Evolutionary conservation across 2,797 vertebrate genomes (phyloP), one percentile per base, ranked within the genome.

Genomic region (Anas georgica): DNA sequence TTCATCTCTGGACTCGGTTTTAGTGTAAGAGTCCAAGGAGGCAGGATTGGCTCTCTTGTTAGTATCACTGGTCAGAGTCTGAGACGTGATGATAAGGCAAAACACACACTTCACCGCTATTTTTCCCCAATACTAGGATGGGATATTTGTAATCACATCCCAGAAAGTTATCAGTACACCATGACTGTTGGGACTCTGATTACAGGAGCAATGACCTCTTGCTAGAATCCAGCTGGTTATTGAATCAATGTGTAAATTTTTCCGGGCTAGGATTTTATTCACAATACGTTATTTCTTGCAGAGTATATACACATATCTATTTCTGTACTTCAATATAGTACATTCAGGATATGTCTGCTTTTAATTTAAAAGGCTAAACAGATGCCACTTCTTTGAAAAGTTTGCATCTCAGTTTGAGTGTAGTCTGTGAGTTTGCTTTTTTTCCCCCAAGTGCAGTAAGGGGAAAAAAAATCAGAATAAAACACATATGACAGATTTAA

Each of bases 1-100:
- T 62, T 94, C 62, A 48, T 89, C 56, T 88, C 91, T 79, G 87
- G 73, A 48, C 60, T 91, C 50, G 37, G 60, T 94, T 92, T 82
- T 35, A 50, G 66, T 23, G 2, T 66, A 84, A 35, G 62, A 41
- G 33, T 77, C 69, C 66, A 45, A 75, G 54, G 86, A 89, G 74
- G 59, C 35, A 88, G 76, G 68, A 92, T 35, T 54, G 15, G 12
- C 46, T 91, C 59, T 56, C 26, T 91, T 12, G 1, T 43, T 59
- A 75, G 76, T 59, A 62, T 54, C n/a, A 1, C 59, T 76, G 82
- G 79, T 85, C 87, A 73, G 22, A 13, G 5, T 67, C 54, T 58
- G 26, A 70, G 8, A 55, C 46, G 84, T 0, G 86, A 78, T 37
- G 58, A 12, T 23, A 86, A 76, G 26, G 77, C 55, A 77, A 90